Evolutionary conservation across 1,140 invertebrate species (phyloP).

Genomic region (Oryzaephilus surinamensis): DNA sequence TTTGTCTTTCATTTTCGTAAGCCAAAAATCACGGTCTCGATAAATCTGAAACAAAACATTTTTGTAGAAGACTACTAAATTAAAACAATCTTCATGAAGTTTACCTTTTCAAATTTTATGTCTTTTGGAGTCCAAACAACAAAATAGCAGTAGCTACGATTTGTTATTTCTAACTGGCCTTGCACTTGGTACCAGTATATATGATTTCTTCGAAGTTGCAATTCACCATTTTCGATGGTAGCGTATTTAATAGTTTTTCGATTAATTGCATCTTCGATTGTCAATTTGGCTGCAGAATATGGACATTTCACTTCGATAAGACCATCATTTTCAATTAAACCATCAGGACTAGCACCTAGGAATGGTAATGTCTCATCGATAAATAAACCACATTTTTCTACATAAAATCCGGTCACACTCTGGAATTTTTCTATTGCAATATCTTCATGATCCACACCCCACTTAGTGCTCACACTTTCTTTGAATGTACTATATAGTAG

Average conservation of each 20-base stretch:
- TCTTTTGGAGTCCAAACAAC: conserved; percentile 1
- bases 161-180: conserved; percentile 10
- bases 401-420: background rate
- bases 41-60: no score
- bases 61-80: no score
- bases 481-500: background rate
- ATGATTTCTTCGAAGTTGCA: conserved; percentile 13
- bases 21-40: background rate
- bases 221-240: conserved; percentile 9
- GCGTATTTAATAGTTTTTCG: conserved; percentile 11
- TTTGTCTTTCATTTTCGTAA: background rate
- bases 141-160: conserved; percentile 10
- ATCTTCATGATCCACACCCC: background rate
- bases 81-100: no score
- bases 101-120: background rate
- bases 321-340: conserved; percentile 13
- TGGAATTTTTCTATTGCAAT: background rate
- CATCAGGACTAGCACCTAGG: conserved; percentile 18
- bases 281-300: conserved; percentile 1
- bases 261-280: background rate
- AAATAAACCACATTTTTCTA: background rate
- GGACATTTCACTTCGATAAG: conserved; percentile 21
- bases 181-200: conserved; percentile 19
- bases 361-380: background rate
- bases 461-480: background rate